Evolutionary conservation across 2,797 vertebrate genomes (phyloP).

Genomic region (Diglossa cyanea): DNA sequence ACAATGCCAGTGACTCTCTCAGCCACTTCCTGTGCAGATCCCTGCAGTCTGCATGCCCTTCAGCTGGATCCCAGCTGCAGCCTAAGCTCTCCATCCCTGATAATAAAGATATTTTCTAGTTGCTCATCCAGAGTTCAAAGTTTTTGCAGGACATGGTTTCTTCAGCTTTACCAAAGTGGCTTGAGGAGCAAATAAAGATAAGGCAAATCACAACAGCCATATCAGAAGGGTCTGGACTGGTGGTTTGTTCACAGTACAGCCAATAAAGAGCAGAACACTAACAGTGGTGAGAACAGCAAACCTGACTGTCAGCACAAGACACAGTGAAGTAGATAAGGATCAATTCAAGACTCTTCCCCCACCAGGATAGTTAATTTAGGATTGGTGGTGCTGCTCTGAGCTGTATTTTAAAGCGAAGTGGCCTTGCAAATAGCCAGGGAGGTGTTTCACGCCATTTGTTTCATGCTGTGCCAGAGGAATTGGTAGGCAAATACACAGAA

Average conservation of each 20-base stretch:
- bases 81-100: neutral
- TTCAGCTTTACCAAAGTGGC: constrained; percentile 49
- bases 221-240: constrained; percentile 49
- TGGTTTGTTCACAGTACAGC: constrained; percentile 48
- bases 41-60: neutral
- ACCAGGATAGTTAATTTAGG: constrained; percentile 27
- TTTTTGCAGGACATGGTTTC: constrained; percentile 54
- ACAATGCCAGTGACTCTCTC: neutral
- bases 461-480: constrained; percentile 18
- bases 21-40: constrained; percentile 47
- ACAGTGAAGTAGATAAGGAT: constrained; percentile 44
- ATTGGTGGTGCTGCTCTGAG: neutral
- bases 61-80: constrained; percentile 38
- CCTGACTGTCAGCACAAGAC: constrained; percentile 38
- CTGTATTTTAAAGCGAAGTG: constrained; percentile 46
- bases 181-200: constrained; percentile 68
- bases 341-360: constrained; percentile 32
- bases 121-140: constrained; percentile 63
- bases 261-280: constrained; percentile 50
- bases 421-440: constrained; percentile 45
- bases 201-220: constrained; percentile 35
- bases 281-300: constrained; percentile 47
- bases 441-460: neutral
- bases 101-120: constrained; percentile 37
- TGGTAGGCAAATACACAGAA: constrained; percentile 25